Conservation (phyloP, 2,888 invertebrate genomes). For the Octonoba sinensis region DNA sequence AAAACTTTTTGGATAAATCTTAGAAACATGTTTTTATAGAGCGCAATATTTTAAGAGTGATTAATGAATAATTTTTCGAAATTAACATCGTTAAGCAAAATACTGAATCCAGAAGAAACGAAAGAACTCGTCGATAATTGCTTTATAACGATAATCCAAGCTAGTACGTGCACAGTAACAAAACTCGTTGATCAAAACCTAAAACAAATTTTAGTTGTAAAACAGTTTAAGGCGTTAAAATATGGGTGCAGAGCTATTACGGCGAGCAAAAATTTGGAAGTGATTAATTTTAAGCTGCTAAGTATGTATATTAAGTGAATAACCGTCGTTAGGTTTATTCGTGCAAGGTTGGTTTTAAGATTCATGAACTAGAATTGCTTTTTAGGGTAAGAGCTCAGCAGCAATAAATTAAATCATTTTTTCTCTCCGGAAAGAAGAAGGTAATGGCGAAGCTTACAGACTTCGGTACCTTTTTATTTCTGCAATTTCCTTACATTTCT, state of each 20-base stretch:
- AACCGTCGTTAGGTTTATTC: slow-evolving; percentile 21
- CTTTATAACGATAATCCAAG: slow-evolving; percentile 47
- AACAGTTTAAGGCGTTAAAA: slow-evolving; percentile 49
- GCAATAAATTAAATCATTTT: slow-evolving; percentile 51
- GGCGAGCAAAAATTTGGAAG: slow-evolving; percentile 34
- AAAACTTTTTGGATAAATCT: no score
- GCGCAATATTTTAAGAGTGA: slow-evolving; percentile 21
- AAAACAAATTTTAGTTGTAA: slow-evolving; percentile 15
- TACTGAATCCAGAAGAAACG: slow-evolving; percentile 13
- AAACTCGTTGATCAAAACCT: slow-evolving; percentile 39
- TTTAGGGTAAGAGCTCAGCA: slow-evolving; percentile 30
- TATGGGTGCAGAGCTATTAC: slow-evolving; percentile 24
- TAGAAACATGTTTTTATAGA: no score
- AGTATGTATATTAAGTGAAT: slow-evolving; percentile 25
- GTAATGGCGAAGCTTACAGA: slow-evolving; percentile 22
- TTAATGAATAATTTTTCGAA: slow-evolving; percentile 61
- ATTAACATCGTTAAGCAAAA: slow-evolving; percentile 52
- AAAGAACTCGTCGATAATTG: slow-evolving; percentile 40
- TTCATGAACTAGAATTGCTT: slow-evolving; percentile 33
- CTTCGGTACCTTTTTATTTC: not conserved
- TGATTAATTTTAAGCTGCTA: slow-evolving; percentile 43
- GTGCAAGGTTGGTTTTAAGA: slow-evolving; percentile 11
- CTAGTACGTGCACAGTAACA: slow-evolving; percentile 40
- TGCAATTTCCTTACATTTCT: no score
- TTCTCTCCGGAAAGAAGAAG: slow-evolving; percentile 6